Conservation (phyloP, 2,113 vertebrate genomes). For the Calyptommatus sinebrachiatus region DNA sequence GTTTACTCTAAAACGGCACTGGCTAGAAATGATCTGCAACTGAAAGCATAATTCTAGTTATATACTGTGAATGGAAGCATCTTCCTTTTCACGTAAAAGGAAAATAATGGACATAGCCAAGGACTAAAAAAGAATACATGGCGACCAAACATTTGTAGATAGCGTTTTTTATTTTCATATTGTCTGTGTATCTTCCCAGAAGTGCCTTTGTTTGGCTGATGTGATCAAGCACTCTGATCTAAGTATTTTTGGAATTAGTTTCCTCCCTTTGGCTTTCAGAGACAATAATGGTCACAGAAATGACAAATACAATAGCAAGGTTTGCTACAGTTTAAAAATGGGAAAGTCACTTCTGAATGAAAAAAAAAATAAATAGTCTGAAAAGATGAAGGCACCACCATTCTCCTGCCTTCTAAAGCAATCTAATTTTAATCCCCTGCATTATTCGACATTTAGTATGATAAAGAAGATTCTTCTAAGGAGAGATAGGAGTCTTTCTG, state of each 20-base stretch:
- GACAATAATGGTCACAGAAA: neutral
- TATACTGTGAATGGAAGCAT: slow-evolving; percentile 1
- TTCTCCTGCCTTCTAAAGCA: neutral
- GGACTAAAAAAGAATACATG: neutral
- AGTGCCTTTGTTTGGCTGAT: slow-evolving; percentile 6
- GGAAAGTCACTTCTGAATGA: neutral
- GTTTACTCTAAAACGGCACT: neutral
- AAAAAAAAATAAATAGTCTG: neutral
- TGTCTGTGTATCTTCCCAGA: neutral
- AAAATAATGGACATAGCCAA: neutral
- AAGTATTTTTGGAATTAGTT: neutral
- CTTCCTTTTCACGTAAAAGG: neutral
- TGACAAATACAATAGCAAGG: neutral
- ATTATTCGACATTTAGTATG: neutral
- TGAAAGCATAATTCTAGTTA: slow-evolving; percentile 14
- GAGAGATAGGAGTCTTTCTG: neutral
- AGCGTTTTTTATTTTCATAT: slow-evolving; percentile 6
- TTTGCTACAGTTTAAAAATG: neutral
- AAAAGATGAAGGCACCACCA: neutral
- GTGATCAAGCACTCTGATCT: neutral
- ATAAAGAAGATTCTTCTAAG: neutral
- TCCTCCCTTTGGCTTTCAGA: neutral
- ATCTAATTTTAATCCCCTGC: slow-evolving; percentile 5
- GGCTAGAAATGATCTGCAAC: neutral
- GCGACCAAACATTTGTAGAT: neutral